Evolutionary conservation across 2,113 vertebrate species (phyloP), one percentile per base, ranked within the genome.

Genomic region (Entosphenus tridentatus): DNA sequence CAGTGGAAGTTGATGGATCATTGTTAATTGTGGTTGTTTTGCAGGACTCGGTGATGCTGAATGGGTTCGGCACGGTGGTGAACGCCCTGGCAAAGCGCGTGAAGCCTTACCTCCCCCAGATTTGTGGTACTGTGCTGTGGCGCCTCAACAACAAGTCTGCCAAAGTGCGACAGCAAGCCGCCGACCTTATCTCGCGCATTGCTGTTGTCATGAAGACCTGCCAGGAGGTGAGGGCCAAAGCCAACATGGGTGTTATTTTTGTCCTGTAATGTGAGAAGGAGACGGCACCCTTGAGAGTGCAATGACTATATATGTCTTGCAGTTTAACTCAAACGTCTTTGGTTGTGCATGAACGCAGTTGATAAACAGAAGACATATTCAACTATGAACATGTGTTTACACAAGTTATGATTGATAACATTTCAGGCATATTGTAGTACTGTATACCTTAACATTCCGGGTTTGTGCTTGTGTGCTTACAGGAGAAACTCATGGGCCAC

Each of bases 171-270:
- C 93, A 98, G 73, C 93, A 98, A 77, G 92, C 92, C 0, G 93
- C 93, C 57, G 92, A 98, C 72, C 82, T 98, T 8, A 96, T 98
- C 77, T 98, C 93, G n/a, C 85, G 92, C 17, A 98, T 91, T 2
- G 93, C 93, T 2, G 93, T 98, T 71, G 92, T 97, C 69, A 98
- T 98, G 93, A 98, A 98, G 79, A 98, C 92, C 3, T 98, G 92
- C 72, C 93, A 98, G 76, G 93, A 97, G 88, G 93, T 93, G 77
- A 69, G 62, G 39, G 39, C 39, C 39, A 39, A 5, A 39, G 39
- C 39, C 39, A 39, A 39, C 4, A 39, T 39, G 39, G 39, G 39
- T 39, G 39, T 39, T 39, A 39, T 39, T 39, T 39, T 39, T 39
- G 39, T 39, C 39, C 39, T 39, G 39, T 39, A 5, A 39, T 39